These are phyloP conservation scores for Troides aeacus DNA, from an alignment of 2,888 invertebrate genomes.

Conservation along the genomic window DNA sequence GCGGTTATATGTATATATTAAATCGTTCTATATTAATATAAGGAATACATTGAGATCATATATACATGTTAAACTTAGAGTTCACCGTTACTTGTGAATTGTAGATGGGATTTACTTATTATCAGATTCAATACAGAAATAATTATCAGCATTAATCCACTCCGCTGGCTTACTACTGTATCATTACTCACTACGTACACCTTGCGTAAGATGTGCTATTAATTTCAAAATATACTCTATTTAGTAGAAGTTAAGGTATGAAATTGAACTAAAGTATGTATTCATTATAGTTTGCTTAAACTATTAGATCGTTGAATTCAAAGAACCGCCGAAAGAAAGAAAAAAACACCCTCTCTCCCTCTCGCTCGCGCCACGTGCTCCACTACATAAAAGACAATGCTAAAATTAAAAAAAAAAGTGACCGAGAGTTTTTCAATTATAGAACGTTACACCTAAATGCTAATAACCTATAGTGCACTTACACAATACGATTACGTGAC, in stretches of 20 bases:
- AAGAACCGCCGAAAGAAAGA: background rate
- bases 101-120: background rate
- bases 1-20: too few relatives aligned
- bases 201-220: background rate
- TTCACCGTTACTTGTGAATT: background rate
- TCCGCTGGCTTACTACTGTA: background rate
- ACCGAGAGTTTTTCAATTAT: conserved; percentile 17
- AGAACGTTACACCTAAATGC: conserved; percentile 20
- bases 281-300: conserved; percentile 6
- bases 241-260: background rate
- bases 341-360: background rate
- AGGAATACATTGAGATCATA: too few relatives aligned
- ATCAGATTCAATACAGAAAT: background rate
- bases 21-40: too few relatives aligned
- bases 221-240: background rate
- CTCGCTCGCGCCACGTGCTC: conserved; percentile 18
- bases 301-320: conserved; percentile 14
- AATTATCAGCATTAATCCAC: background rate
- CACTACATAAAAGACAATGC: conserved; percentile 14
- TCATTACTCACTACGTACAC: background rate
- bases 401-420: conserved; percentile 21
- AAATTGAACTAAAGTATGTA: background rate
- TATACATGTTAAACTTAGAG: too few relatives aligned
- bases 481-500: conserved; percentile 3
- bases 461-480: conserved; percentile 20